A percentile compares a stretch with the other conserved stretches of the same genome.
Conservation (phyloP, 2,113 vertebrate genomes). For the Hippopotamus amphibius region DNA sequence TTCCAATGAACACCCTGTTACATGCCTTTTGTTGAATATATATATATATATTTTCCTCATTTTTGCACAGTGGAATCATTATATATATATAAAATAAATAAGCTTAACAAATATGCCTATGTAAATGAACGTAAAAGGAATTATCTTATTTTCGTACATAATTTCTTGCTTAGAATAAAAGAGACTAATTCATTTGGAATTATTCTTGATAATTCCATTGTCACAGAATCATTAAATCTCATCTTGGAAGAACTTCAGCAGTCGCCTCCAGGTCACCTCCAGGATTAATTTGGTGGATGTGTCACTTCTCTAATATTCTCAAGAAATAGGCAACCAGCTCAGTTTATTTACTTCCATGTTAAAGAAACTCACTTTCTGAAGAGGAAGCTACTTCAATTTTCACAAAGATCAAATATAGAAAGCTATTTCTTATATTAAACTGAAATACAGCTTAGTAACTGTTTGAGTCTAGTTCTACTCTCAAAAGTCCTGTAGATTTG, state of each 20-base stretch:
- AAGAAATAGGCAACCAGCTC: neutral
- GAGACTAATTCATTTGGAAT: neutral
- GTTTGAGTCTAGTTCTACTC: neutral
- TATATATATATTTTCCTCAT: neutral
- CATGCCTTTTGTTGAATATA: neutral
- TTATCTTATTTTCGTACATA: neutral
- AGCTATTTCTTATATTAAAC: neutral
- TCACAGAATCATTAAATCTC: neutral
- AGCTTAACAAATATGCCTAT: neutral
- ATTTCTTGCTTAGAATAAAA: neutral
- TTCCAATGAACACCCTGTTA: neutral
- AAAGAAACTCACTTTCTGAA: constrained; percentile 16
- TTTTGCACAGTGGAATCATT: neutral
- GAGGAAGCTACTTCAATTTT: neutral
- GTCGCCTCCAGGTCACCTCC: neutral
- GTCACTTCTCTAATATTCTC: constrained; percentile 5
- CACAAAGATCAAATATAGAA: neutral
- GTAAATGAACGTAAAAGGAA: neutral
- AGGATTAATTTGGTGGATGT: neutral
- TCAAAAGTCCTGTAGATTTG: neutral
- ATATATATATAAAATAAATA: neutral
- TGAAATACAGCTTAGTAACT: neutral
- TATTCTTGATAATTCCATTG: neutral
- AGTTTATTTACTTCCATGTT: constrained; percentile 8
- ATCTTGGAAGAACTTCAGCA: neutral